These are phyloP conservation scores for Leptopilina clavipes DNA, from an alignment of 1,140 invertebrate species.

Conservation along the genomic window DNA sequence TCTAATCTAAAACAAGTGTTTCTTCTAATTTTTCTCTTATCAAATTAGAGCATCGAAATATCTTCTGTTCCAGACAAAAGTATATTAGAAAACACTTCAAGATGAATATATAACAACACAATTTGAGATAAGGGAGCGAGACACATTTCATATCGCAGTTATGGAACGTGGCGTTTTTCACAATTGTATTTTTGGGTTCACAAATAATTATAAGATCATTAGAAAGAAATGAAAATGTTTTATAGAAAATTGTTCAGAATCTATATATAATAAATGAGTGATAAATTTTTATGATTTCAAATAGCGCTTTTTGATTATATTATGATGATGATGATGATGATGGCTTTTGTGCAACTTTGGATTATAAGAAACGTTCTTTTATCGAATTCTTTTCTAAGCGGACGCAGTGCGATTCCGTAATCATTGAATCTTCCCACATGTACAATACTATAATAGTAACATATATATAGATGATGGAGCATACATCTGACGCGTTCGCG, in stretches of 20 bases:
- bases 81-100: constrained; percentile 17
- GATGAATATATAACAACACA: not conserved
- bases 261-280: too few relatives aligned
- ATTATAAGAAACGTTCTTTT: not conserved
- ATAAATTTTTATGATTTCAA: too few relatives aligned
- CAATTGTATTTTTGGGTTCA: too few relatives aligned
- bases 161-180: too few relatives aligned
- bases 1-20: constrained; percentile 20
- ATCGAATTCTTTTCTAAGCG: constrained; percentile 13
- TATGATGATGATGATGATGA: too few relatives aligned
- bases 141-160: too few relatives aligned
- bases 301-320: too few relatives aligned
- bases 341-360: too few relatives aligned
- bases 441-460: constrained; percentile 17
- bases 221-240: too few relatives aligned
- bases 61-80: not conserved
- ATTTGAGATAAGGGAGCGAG: not conserved
- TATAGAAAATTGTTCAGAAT: too few relatives aligned
- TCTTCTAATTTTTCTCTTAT: constrained; percentile 18
- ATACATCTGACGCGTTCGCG: constrained; percentile 23
- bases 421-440: constrained; percentile 22
- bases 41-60: constrained; percentile 10
- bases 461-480: not conserved
- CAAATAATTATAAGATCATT: too few relatives aligned
- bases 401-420: constrained; percentile 31